Evolutionary conservation across 2,888 invertebrate species (phyloP).

Genomic region (Clistopyga incitator): DNA sequence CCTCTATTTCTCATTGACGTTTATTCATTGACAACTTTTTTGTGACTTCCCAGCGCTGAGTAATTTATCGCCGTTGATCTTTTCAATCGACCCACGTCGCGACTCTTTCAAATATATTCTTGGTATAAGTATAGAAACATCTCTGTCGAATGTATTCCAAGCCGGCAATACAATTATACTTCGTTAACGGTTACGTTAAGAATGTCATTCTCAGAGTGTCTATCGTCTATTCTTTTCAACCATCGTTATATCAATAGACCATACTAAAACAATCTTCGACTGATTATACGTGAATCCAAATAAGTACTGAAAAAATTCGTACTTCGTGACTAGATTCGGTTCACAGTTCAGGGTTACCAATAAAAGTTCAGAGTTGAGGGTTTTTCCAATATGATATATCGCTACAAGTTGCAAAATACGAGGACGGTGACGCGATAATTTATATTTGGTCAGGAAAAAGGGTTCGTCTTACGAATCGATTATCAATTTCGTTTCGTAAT

Average conservation of each 20-base stretch:
- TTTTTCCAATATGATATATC: neutral
- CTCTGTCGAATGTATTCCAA: too few species aligned
- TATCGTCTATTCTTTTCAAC: neutral
- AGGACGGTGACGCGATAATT: neutral
- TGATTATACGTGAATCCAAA: neutral
- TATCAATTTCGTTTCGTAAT: neutral
- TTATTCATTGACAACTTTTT: neutral
- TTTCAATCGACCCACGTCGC: neutral
- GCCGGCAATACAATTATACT: too few species aligned
- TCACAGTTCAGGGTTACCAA: neutral
- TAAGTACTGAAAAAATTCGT: neutral
- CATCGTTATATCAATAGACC: neutral
- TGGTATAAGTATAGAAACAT: neutral
- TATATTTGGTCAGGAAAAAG: too few species aligned
- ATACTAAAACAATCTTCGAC: neutral
- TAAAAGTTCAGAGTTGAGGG: neutral
- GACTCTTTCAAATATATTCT: neutral
- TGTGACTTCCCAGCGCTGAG: neutral
- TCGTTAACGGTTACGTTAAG: too few species aligned
- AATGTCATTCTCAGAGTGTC: too few species aligned
- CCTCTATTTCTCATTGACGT: too few species aligned
- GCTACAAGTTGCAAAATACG: neutral
- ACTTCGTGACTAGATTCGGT: constrained; percentile 7
- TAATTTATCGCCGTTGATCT: constrained; percentile 2
- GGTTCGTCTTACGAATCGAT: too few species aligned